A percentile compares a stretch with the other conserved stretches of the same genome.
Conservation (phyloP, 2,888 invertebrate genomes). For the Abrostola triplasia region DNA sequence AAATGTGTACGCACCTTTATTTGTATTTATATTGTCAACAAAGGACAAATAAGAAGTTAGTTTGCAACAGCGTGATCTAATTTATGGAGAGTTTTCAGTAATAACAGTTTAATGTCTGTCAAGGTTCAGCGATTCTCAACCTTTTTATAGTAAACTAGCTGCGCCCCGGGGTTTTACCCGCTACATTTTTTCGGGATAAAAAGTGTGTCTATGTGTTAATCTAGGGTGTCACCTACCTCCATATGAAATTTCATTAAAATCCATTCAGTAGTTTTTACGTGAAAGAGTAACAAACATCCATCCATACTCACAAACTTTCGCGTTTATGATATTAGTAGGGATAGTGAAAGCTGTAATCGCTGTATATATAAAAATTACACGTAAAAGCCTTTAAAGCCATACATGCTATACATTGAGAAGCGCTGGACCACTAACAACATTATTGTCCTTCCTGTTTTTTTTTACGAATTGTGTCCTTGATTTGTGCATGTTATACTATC, state of each 20-base stretch:
- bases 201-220: too few relatives aligned
- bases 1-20: slow-evolving; percentile 3
- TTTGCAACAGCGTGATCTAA: slow-evolving; percentile 33
- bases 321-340: too few relatives aligned
- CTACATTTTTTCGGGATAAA: too few relatives aligned
- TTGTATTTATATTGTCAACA: slow-evolving; percentile 34
- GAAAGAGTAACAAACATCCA: too few relatives aligned
- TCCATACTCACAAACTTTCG: too few relatives aligned
- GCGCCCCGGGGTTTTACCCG: too few relatives aligned
- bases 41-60: slow-evolving; percentile 27
- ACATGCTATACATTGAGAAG: not conserved
- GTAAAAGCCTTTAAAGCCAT: too few relatives aligned
- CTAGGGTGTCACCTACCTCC: too few relatives aligned
- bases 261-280: too few relatives aligned
- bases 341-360: too few relatives aligned
- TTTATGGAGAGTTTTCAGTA: slow-evolving; percentile 49
- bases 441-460: slow-evolving; percentile 3
- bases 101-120: slow-evolving; percentile 8
- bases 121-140: slow-evolving; percentile 1
- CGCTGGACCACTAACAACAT: not conserved
- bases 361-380: too few relatives aligned
- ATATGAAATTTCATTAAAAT: too few relatives aligned
- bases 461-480: not conserved
- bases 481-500: not conserved
- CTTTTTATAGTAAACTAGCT: not conserved